Evolutionary conservation across 1,140 invertebrate species (phyloP).

Genomic region (Mycetomoellerius zeteki): DNA sequence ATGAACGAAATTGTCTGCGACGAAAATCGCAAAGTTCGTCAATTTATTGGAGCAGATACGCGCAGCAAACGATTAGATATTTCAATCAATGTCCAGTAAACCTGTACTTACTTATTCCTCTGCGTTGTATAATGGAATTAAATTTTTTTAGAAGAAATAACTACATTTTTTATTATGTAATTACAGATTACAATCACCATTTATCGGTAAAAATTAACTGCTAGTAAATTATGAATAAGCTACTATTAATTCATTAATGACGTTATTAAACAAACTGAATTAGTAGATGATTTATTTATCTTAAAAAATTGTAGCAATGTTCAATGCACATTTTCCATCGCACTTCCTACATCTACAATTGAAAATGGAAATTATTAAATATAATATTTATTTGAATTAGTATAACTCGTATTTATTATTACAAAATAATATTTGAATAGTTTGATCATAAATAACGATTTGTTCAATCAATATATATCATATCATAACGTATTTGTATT

Average conservation of each 20-base stretch:
- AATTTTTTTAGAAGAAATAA: background rate
- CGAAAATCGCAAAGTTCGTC: slow-evolving; percentile 22
- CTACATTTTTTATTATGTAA: slow-evolving; percentile 4
- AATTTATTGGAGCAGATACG: slow-evolving; percentile 18
- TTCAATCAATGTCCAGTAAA: background rate
- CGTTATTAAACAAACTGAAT: background rate
- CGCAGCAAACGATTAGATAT: background rate
- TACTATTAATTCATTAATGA: background rate
- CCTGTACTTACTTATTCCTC: background rate
- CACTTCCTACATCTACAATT: background rate
- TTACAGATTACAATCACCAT: background rate
- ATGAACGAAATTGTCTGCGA: slow-evolving; percentile 13
- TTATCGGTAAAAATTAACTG: background rate
- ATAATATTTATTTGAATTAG: background rate
- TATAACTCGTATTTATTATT: slow-evolving; percentile 5
- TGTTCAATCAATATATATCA: background rate
- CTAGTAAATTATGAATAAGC: background rate
- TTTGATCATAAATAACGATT: background rate
- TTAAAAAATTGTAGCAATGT: background rate
- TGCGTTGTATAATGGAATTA: no score
- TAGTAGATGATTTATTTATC: background rate
- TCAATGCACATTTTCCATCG: background rate
- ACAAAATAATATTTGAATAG: background rate
- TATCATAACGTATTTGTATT: background rate
- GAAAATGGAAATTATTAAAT: background rate